Evolutionary conservation across 2,797 vertebrate species (phyloP), one percentile per base, ranked within the genome.

Genomic region (Coregonus suidteri): DNA sequence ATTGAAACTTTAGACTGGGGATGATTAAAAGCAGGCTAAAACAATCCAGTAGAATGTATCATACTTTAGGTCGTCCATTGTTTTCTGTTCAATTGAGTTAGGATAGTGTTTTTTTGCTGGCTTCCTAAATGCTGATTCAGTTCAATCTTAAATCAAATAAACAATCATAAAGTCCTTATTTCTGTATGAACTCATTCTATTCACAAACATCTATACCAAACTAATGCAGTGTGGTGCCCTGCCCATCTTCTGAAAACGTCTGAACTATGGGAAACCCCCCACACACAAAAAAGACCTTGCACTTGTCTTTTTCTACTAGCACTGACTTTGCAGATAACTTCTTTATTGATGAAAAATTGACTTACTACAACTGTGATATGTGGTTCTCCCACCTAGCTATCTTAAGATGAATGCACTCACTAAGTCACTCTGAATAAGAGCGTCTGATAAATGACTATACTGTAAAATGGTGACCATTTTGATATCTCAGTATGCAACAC

Each of bases 11-110:
- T 78, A 76, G 62, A 84, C 71, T 62, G 51, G 0, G 4, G 68
- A 82, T 87, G 81, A 90, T 89, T 88, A 79, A 77, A 80, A 81
- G 82, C 85, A 87, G 80, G 67, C 79, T 14, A 79, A 86, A 84
- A 77, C 75, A 78, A 75, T 73, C 76, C 59, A 69, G 67, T 25
- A 70, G 25, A 79, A 72, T 79, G 76, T 47, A 77, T 85, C 35
- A 77, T 84, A 81, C 16, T 81, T 81, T 13, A 6, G 79, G 82
- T 88, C 69, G 75, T 74, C 75, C 72, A 66, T 59, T 30, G 69
- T 77, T 79, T 80, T 74, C 76, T 9, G 54, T 30, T 25, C 66
- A 56, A 75, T 77, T 80, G 71, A 86, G 34, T 79, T 81, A 41
- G 73, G 68, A 14, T 73, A 34, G 66, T 81, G 79, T 78, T 20